Base-by-base conservation (phyloP, 2,888 invertebrate genomes). In the Crioceris asparagi region DNA sequence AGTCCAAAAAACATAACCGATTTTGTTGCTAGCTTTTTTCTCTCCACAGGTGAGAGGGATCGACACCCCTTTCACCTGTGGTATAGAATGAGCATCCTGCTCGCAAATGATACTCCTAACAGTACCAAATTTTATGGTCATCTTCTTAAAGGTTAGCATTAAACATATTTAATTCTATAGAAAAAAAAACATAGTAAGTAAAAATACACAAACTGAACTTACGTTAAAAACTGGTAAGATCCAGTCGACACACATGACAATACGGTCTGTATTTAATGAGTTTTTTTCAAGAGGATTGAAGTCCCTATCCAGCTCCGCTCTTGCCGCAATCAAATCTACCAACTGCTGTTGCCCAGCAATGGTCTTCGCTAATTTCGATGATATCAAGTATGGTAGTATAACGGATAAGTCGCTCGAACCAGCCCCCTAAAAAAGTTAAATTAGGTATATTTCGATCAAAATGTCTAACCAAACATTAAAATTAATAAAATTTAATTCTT, bases 341-440 rank as follows among this genome's bases (percentile, higher is more conserved):
- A 96, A 67, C 61, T 90, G 86, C 48, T 86, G 83, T 57, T 92
- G 86, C 3, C 93, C 93, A 31, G 73, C 72, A 10, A 86, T 73
- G 5, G 88, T 84, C 49, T 81, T 81, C 32, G 87, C 83, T 31
- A 86, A 70, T 60, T 82, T 79, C 7, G 93, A 82, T 65, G 79
- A 76, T 17, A 81, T 78, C 50, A 96, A 68, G 48, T 92, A 74
- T 31, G 81, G 81, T 83, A 96, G 87, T 40, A 94, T 77, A 43
- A 79, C 74, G 52, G 87, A 80, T 67, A 94, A 93, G 66, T 96
- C 94, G 50, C 88, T 87, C 19, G 88, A 87, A 10, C 83, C 86
- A 17, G 90, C 84, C 70, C 90, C 88, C 79, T 87, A 36, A 40
- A 56, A 55, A 43, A 40, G 23, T 4, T 53, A 96, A 84, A 63